A percentile compares a stretch with the other conserved stretches of the same genome.
Evolutionary conservation across 2,113 vertebrate species (phyloP).

Genomic region (human (Homo sapiens)): GRCh38 chr2:186629501-186630000

Average conservation of each 20-base stretch:
- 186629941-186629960: background rate
- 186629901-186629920: background rate
- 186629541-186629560: constrained; percentile 39
- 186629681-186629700: background rate
- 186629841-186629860: background rate
- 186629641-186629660: constrained; percentile 36
- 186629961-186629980: background rate
- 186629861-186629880: background rate
- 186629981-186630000: background rate
- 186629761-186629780: background rate
- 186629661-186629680: constrained; percentile 48
- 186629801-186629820: background rate
- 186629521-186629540: constrained; percentile 57
- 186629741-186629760: background rate
- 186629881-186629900: background rate
- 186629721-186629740: constrained; percentile 53
- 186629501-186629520: constrained; percentile 48
- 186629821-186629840: background rate
- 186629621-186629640: constrained; percentile 65
- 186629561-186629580: background rate
- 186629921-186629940: background rate
- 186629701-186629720: constrained; percentile 51
- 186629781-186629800: background rate
- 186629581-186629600: background rate
- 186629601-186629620: constrained; percentile 43